Evolutionary conservation across 2,888 invertebrate genomes (phyloP), one percentile per base, ranked within the genome.

Genomic region (Isoperla grammatica): DNA sequence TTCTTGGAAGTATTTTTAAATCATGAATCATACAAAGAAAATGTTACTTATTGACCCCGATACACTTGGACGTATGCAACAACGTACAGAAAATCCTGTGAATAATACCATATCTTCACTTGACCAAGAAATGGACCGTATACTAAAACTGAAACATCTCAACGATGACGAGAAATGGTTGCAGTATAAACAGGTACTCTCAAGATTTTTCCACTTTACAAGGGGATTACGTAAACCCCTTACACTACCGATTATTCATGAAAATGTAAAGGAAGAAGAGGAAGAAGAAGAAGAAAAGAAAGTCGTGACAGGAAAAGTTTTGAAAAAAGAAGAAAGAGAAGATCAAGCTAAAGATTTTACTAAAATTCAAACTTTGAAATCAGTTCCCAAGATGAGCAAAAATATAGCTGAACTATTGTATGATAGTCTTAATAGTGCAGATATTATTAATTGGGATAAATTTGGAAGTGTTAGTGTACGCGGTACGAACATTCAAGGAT

Each of bases 21-120:
- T 29, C 6, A 50, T 50, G 50, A 35, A 50, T 15, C n/a, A 35
- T 15, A 15, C 29, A 13, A 50, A 50, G 29, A 50, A 12, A 37
- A 50, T 50, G 35, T 6, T 37, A n/a, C 15, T 29, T 2, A 19
- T 50, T 9, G 35, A 29, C 5, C 35, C 50, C 5, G 50, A 50
- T 17, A 29, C 37, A n/a, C 11, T 49, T 2, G 23, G 11, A n/a
- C n/a, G 4, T 15, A 13, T 35, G 15, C n/a, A 8, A n/a, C 13
- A 17, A 5, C 6, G 15, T 9, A 3, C 50, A 2, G 8, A 37
- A 6, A 15, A 15, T 50, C n/a, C 13, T 12, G 37, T 4, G n/a
- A 11, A 6, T n/a, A 15, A 19, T 48, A 22, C n/a, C 22, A 9
- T 35, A 13, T 6, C 50, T 9, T 8, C n/a, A n/a, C 29, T 15